Evolutionary conservation across 2,113 vertebrate species (phyloP).

Genomic region (Aegotheles bennettii): DNA sequence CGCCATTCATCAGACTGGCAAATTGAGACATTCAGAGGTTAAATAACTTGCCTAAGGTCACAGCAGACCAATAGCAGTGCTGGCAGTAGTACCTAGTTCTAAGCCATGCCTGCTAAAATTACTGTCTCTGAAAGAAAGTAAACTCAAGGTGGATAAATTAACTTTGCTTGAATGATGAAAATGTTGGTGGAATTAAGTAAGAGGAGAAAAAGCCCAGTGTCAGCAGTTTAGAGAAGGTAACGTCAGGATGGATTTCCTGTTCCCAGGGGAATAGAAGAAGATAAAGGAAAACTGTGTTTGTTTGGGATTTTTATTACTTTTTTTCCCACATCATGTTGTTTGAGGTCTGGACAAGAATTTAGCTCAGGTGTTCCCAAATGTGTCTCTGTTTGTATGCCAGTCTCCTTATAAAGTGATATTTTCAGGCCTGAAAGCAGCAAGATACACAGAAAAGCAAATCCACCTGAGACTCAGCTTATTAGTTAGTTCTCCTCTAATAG

Average conservation of each 20-base stretch:
- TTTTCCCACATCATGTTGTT: background rate
- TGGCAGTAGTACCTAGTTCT: background rate
- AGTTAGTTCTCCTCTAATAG: background rate
- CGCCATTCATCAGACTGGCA: background rate
- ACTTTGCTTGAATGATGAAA: slow-evolving; percentile 46
- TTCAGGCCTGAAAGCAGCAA: background rate
- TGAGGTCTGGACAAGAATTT: background rate
- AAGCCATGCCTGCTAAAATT: background rate
- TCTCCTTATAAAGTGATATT: background rate
- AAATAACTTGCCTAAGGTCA: slow-evolving; percentile 35
- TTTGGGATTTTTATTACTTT: background rate
- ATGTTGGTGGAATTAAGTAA: background rate
- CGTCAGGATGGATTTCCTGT: background rate
- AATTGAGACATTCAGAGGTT: background rate
- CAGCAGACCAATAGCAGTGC: background rate
- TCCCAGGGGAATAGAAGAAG: background rate
- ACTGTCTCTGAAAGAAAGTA: background rate
- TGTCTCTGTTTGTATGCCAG: background rate
- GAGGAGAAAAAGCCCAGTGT: background rate
- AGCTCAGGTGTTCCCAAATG: background rate
- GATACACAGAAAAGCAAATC: background rate
- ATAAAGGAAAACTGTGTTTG: background rate
- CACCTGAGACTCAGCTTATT: background rate
- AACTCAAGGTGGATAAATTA: background rate
- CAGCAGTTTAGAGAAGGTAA: background rate